Evolutionary conservation across 2,888 invertebrate genomes (phyloP), one percentile per base, ranked within the genome.

Genomic region (Ornithoptera alexandrae): DNA sequence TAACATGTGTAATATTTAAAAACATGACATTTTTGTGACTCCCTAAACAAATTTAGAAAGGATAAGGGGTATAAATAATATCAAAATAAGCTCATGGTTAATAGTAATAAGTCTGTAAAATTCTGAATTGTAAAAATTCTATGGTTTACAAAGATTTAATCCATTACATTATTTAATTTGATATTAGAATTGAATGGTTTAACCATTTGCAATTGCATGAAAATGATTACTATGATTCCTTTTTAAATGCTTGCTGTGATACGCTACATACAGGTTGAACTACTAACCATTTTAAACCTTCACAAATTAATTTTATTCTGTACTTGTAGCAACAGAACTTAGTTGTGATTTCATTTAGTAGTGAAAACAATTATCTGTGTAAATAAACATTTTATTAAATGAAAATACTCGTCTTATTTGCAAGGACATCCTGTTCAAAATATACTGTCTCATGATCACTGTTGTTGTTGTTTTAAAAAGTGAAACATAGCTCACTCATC

Each of bases 191-290:
- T n/a, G 53, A 12, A 46, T 53, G 53, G 53, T 53, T 53, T 53
- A 53, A 53, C 53, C 53, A 53, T 53, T 6, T 53, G 1, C 8
- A 53, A 53, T 53, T 46, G 15, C 12, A 46, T 15, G 15, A 46
- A 39, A 8, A 12, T 46, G 12, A 30, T 46, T 74, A 73, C 53
- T 53, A 18, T 50, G 53, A 53, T n/a, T n/a, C 53, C 53, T 53
- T 74, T 76, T 76, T 75, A 74, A 72, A 76, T 77, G 74, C 73
- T 78, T 77, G 76, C 79, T 79, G 79, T 79, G 79, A 79, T 79
- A 79, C 74, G 75, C 75, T 74, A 77, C 74, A 74, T 74, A 77
- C 74, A 74, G 75, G 75, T 75, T 73, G 73, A 69, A 63, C 72
- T 71, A 70, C 64, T 69, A 56, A 64, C 65, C 61, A 57, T 61